These are phyloP conservation scores for Xyrauchen texanus DNA, from an alignment of 2,113 vertebrate species.

Conservation along the genomic window DNA sequence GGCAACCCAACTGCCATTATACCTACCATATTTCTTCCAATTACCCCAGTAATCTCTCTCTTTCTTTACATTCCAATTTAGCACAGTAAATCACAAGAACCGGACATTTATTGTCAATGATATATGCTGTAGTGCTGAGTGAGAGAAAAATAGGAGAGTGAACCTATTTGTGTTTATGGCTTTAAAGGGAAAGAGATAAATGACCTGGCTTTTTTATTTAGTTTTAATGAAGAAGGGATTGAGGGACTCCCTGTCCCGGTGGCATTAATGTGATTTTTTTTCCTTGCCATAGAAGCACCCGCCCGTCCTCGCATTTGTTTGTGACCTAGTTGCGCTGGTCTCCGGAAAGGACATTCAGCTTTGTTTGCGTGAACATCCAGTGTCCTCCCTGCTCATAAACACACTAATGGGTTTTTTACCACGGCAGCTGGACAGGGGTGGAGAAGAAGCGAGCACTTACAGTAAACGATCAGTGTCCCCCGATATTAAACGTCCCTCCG, in stretches of 20 bases:
- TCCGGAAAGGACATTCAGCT: constrained; percentile 59
- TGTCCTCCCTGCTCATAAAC: constrained; percentile 35
- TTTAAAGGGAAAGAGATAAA: constrained; percentile 75
- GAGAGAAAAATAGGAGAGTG: constrained; percentile 49
- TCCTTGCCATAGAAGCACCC: constrained; percentile 53
- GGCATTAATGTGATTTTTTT: constrained; percentile 59
- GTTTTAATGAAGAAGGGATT: constrained; percentile 81
- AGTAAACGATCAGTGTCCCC: constrained; percentile 52
- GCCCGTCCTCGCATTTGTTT: constrained; percentile 59
- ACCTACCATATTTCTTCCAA: constrained; percentile 54
- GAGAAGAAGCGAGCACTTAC: not conserved
- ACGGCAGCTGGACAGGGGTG: constrained; percentile 34
- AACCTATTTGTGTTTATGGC: constrained; percentile 77
- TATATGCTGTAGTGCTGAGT: constrained; percentile 61
- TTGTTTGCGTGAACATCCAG: constrained; percentile 26
- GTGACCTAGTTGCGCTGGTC: constrained; percentile 72
- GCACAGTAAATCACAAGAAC: constrained; percentile 64
- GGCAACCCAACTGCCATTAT: constrained; percentile 38
- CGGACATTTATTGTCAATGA: constrained; percentile 67
- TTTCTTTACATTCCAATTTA: constrained; percentile 73
- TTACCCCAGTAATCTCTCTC: constrained; percentile 67
- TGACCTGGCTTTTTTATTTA: constrained; percentile 78
- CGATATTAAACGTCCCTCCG: constrained; percentile 53
- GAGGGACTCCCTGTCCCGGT: constrained; percentile 67
- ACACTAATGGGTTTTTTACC: constrained; percentile 43